Conservation (phyloP, 2,113 vertebrate species). For the Ciconia boyciana region DNA sequence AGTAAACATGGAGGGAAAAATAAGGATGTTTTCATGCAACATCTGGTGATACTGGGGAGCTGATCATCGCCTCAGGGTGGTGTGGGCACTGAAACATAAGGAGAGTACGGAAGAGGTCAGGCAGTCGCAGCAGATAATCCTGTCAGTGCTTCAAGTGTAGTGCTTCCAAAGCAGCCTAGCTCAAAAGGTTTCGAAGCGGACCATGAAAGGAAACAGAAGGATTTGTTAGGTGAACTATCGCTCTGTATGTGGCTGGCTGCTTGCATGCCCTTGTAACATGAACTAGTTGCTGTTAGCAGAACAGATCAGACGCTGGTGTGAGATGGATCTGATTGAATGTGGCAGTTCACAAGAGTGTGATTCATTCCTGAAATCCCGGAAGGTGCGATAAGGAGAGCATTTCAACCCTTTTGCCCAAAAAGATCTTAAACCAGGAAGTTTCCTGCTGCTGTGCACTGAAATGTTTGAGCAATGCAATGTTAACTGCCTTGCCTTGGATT, state of each 20-base stretch:
- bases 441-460: background rate
- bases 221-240: background rate
- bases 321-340: background rate
- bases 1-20: background rate
- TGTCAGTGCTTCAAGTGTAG: background rate
- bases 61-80: background rate
- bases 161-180: background rate
- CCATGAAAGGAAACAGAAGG: background rate
- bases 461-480: background rate
- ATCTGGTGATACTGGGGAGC: background rate
- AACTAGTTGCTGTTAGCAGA: background rate
- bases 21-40: background rate
- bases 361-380: background rate
- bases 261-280: fast-evolving
- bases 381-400: background rate
- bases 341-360: background rate
- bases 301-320: background rate
- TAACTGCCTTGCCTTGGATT: background rate
- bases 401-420: background rate
- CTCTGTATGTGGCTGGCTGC: background rate
- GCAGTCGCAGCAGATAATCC: background rate
- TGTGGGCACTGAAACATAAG: background rate
- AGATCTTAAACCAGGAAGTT: background rate
- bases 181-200: background rate
- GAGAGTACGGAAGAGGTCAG: background rate